Evolutionary conservation across 2,888 invertebrate genomes (phyloP), one percentile per base, ranked within the genome.

Genomic region (Apodemia duryi): DNA sequence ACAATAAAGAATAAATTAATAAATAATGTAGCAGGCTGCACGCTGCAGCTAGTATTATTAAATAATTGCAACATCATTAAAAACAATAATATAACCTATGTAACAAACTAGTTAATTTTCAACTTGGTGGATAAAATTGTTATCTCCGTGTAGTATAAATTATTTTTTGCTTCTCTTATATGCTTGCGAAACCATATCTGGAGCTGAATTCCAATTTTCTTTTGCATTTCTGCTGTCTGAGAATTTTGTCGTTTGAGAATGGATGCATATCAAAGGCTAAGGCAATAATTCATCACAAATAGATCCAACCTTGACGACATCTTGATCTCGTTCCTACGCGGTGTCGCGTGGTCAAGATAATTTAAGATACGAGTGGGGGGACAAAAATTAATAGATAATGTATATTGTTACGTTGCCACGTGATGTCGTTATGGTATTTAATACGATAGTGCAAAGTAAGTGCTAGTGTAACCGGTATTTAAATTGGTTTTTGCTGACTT

Each of bases 231-330:
- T n/a, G 46, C 10, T 49, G n/a, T 49, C 6, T n/a, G n/a, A 49
- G n/a, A 49, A 49, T 49, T 49, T 7, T 21, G 6, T 49, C n/a
- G 38, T 38, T 7, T 7, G 21, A 61, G 63, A 49, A 61, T 49
- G 51, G 38, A 29, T 51, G 65, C 61, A 70, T 74, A 76, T 78
- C 79, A 78, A 79, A 77, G 79, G 81, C 85, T 84, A 49, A 77
- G 79, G 81, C 85, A 84, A 49, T 49, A 49, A 85, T 83, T 84
- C 78, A 81, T 85, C 81, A 82, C 77, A 87, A 90, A 91, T 90
- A 81, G 85, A 88, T 90, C 82, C 80, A 86, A 79, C 91, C 91
- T 91, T 91, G 89, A 76, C 82, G 80, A 83, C 86, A 81, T 86
- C 86, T 88, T 87, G 87, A 85, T 88, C 84, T 79, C 84, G 84